Evolutionary conservation across 2,888 invertebrate species (phyloP).

Genomic region (Athalia circularis): DNA sequence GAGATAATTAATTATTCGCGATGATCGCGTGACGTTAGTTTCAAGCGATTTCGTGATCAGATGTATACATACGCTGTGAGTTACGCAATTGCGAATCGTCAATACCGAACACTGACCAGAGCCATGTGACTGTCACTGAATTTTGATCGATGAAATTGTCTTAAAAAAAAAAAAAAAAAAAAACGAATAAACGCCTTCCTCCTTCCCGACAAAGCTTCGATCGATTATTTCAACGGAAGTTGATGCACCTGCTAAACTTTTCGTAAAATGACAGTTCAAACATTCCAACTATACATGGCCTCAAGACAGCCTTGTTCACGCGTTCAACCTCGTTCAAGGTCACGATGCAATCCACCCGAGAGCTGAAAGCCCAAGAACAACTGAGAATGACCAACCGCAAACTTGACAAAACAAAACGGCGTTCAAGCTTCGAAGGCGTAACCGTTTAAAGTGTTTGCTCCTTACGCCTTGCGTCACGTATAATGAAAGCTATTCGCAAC

Average conservation of each 20-base stretch:
- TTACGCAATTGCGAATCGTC: conserved; percentile 9
- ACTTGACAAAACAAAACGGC: conserved; percentile 30
- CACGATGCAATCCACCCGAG: neutral
- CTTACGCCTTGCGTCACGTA: conserved; percentile 22
- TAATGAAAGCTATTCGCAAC: conserved; percentile 32
- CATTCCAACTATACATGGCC: conserved; percentile 12
- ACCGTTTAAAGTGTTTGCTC: conserved; percentile 18
- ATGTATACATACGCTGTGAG: neutral
- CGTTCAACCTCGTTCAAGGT: conserved; percentile 37
- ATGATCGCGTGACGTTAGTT: conserved; percentile 3
- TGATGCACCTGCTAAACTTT: conserved; percentile 28
- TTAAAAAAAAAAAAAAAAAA: neutral
- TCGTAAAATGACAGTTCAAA: conserved; percentile 7
- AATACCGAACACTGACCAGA: neutral
- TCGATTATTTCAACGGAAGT: neutral
- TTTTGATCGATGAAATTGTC: conserved; percentile 10
- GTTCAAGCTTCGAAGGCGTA: conserved; percentile 21
- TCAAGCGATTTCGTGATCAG: conserved; percentile 1
- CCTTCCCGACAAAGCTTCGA: neutral
- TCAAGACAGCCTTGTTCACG: conserved; percentile 42
- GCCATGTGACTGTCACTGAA: conserved; percentile 10
- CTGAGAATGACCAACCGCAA: conserved; percentile 32
- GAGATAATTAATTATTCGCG: neutral
- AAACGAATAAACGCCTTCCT: neutral
- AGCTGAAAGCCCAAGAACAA: conserved; percentile 15